Conservation (phyloP, 2,888 invertebrate species). For the Graphium colonna region DNA sequence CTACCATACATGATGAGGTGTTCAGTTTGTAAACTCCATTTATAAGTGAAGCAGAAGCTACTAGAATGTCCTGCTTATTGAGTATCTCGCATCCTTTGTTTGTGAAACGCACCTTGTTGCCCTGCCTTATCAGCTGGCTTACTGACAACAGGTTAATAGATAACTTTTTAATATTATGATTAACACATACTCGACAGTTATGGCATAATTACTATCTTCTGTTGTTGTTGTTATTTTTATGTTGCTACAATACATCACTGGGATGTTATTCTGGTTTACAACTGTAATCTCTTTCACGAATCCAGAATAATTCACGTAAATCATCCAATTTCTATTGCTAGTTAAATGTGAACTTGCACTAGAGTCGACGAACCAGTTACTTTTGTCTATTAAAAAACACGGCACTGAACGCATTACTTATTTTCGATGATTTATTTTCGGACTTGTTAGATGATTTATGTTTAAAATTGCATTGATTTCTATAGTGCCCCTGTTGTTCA, state of each 20-base stretch:
- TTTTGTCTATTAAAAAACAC: background rate
- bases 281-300: background rate
- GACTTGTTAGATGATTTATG: background rate
- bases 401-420: too few species aligned
- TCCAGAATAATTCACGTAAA: constrained; percentile 2
- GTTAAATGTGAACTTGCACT: constrained; percentile 21
- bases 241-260: background rate
- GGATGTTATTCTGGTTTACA: background rate
- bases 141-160: constrained; percentile 25
- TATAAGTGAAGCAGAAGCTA: constrained; percentile 20
- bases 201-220: background rate
- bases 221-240: background rate
- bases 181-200: constrained; percentile 20
- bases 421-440: background rate
- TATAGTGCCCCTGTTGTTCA: background rate
- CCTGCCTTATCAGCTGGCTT: constrained; percentile 21
- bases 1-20: constrained; percentile 11
- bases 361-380: constrained; percentile 27
- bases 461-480: too few species aligned
- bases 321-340: constrained; percentile 20
- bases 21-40: constrained; percentile 27
- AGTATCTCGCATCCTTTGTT: background rate
- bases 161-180: constrained; percentile 19
- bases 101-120: constrained; percentile 25
- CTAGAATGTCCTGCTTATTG: constrained; percentile 8